Conservation (phyloP, 2,797 vertebrate species). For the Malacoctenus gilli region DNA sequence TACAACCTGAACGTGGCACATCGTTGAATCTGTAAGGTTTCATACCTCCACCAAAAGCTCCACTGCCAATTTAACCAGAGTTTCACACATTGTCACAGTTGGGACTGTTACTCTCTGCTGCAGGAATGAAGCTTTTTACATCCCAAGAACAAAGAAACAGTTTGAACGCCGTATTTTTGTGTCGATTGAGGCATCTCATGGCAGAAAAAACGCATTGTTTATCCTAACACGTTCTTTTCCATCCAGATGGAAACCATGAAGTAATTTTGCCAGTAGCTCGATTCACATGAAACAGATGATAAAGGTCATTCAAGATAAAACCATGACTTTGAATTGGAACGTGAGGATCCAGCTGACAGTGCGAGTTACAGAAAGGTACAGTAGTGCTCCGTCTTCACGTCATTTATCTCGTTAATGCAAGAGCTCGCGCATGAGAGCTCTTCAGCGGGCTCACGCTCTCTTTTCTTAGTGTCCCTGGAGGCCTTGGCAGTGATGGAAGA, state of each 20-base stretch:
- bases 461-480: conserved; percentile 21
- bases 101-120: too few species aligned
- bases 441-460: neutral
- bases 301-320: neutral
- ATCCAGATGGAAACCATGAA: neutral
- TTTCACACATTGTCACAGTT: too few species aligned
- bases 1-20: too few species aligned
- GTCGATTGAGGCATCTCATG: too few species aligned
- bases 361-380: conserved; percentile 7
- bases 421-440: conserved; percentile 14
- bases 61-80: too few species aligned
- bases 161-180: too few species aligned
- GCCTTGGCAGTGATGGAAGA: conserved; percentile 12
- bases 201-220: too few species aligned
- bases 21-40: too few species aligned
- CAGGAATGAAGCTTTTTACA: too few species aligned
- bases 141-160: too few species aligned
- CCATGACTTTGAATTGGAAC: conserved; percentile 11
- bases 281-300: neutral
- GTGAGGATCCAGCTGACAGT: neutral
- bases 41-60: too few species aligned
- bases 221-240: too few species aligned
- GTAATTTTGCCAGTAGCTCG: neutral
- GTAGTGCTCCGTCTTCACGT: neutral
- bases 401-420: conserved; percentile 7